These are phyloP conservation scores for Scaptodrosophila latifasciaeformis DNA, from an alignment of 2,888 invertebrate species.

Conservation along the genomic window DNA sequence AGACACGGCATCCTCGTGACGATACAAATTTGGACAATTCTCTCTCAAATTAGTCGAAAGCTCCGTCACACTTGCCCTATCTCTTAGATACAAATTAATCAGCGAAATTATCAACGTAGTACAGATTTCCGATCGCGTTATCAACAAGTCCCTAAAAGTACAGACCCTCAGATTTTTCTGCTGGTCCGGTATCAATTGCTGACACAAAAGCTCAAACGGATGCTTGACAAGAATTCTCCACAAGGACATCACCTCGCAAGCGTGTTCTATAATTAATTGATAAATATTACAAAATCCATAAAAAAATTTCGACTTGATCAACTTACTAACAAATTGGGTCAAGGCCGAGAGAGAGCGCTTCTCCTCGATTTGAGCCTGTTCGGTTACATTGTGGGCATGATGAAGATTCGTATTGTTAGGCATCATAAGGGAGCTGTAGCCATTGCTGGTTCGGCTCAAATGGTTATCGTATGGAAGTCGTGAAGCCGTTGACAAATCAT, in stretches of 20 bases:
- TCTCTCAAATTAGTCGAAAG: conserved; percentile 91
- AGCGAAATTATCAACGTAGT: conserved; percentile 87
- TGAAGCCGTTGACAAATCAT: conserved; percentile 66
- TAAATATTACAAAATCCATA: too few species aligned
- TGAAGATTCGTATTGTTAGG: conserved; percentile 48
- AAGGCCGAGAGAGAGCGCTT: conserved; percentile 86
- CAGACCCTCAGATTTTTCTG: conserved; percentile 80
- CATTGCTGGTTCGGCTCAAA: conserved; percentile 51
- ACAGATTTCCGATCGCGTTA: conserved; percentile 78
- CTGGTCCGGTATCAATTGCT: conserved; percentile 81
- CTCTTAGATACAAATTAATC: conserved; percentile 93
- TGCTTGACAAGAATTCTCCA: conserved; percentile 96
- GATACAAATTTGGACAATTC: conserved; percentile 94
- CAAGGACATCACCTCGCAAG: conserved; percentile 92
- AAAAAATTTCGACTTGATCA: not conserved
- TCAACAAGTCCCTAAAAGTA: conserved; percentile 77
- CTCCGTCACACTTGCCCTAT: conserved; percentile 95
- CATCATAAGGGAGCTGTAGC: conserved; percentile 48
- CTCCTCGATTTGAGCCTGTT: conserved; percentile 80
- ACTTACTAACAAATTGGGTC: conserved; percentile 81
- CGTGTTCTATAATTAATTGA: conserved; percentile 77
- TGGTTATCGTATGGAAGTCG: conserved; percentile 51
- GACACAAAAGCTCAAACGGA: conserved; percentile 88
- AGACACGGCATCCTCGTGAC: conserved; percentile 95
- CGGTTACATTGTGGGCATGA: conserved; percentile 71